phyloP scores from a whole-genome alignment of 2,888 invertebrate species.

The Scaptomyza cyrtandrae region DNA sequence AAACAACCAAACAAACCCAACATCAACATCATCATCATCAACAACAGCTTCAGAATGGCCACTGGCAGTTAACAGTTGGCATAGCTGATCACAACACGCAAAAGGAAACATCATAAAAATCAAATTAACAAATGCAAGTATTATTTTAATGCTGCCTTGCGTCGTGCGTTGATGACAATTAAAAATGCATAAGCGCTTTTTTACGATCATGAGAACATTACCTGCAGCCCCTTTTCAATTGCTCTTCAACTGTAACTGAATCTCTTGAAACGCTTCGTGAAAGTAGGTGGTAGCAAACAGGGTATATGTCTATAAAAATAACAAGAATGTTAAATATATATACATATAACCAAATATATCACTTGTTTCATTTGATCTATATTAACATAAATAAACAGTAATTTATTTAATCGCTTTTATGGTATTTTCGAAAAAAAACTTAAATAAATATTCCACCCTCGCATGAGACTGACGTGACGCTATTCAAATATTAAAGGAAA shows the following conservation, averaged over 20 bases:
- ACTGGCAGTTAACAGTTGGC: constrained; percentile 19
- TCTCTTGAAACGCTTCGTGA: not conserved
- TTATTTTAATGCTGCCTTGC: constrained; percentile 39
- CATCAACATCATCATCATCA: constrained; percentile 34
- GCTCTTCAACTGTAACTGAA: constrained; percentile 10
- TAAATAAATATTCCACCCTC: constrained; percentile 27
- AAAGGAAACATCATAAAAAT: constrained; percentile 61
- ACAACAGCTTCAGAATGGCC: constrained; percentile 22
- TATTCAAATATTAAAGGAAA: constrained; percentile 16
- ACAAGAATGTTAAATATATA: not conserved
- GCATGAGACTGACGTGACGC: not conserved
- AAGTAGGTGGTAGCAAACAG: not conserved
- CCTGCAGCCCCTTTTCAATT: constrained; percentile 4
- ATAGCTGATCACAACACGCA: constrained; percentile 28
- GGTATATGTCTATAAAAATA: not conserved
- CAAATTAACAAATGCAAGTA: constrained; percentile 55
- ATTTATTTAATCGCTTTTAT: not conserved
- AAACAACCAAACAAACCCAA: constrained; percentile 59
- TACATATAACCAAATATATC: not conserved
- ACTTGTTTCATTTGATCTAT: not conserved
- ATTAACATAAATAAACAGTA: not conserved
- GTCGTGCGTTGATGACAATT: constrained; percentile 57
- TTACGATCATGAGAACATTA: constrained; percentile 55
- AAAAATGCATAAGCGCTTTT: constrained; percentile 57
- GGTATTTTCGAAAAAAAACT: not conserved